A percentile compares a stretch with the other conserved stretches of the same genome.
These are phyloP conservation scores for Bradynema listronoti DNA, from an alignment of 1,140 invertebrate species.

Conservation along the genomic window DNA sequence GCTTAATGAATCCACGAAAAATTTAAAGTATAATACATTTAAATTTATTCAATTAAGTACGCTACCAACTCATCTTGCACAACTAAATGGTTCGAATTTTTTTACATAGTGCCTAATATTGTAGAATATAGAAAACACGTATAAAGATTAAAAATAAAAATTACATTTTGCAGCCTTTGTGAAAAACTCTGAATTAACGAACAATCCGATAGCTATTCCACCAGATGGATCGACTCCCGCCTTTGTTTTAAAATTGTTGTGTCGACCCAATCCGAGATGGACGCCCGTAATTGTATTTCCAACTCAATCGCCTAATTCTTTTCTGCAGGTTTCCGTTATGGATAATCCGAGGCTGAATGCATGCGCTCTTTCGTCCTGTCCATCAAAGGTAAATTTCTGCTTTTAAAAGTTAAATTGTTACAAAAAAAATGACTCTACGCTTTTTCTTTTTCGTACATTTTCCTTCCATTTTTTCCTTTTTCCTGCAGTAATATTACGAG, in stretches of 20 bases:
- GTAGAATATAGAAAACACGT: too few relatives aligned
- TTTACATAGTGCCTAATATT: too few relatives aligned
- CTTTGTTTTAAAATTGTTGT: conserved; percentile 22
- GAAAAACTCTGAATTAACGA: too few relatives aligned
- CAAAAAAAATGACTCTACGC: conserved; percentile 17
- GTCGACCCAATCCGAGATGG: conserved; percentile 22
- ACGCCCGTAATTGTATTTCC: conserved; percentile 36
- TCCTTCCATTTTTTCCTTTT: background rate
- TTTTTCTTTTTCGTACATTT: too few relatives aligned
- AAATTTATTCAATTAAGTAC: too few relatives aligned
- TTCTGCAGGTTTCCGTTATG: conserved; percentile 39
- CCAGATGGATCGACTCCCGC: conserved; percentile 8
- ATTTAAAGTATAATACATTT: too few relatives aligned
- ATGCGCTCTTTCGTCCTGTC: conserved; percentile 26
- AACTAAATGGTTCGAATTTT: too few relatives aligned
- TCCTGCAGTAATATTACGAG: background rate
- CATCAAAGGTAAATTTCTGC: conserved; percentile 29
- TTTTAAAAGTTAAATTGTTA: background rate
- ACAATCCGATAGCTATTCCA: too few relatives aligned
- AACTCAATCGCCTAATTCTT: conserved; percentile 36
- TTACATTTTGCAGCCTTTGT: too few relatives aligned
- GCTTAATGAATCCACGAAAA: conserved; percentile 28
- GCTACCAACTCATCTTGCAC: too few relatives aligned
- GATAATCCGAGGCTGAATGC: conserved; percentile 27
- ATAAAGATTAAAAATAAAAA: too few relatives aligned